These are phyloP conservation scores for Peromyscus californicus DNA, from an alignment of 2,113 vertebrate genomes.

Conservation along the genomic window DNA sequence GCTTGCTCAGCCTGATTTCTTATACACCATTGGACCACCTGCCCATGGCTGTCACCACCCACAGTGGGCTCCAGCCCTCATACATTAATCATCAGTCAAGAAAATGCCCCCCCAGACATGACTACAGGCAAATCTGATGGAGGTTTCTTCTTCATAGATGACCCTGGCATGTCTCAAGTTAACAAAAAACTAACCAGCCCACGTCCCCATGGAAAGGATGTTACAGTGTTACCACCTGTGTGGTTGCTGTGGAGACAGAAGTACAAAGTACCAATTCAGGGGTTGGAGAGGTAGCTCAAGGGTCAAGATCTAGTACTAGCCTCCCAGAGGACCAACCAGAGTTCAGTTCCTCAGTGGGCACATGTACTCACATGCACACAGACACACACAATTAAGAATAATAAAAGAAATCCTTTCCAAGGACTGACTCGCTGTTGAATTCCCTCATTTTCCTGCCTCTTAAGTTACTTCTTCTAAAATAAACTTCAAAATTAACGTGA, in stretches of 20 bases:
- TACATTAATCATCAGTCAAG: background rate
- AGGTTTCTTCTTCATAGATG: background rate
- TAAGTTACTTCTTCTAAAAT: background rate
- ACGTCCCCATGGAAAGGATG: background rate
- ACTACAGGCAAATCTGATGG: background rate
- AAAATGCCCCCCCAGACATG: background rate
- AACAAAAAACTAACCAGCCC: background rate
- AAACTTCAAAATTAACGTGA: conserved; percentile 55
- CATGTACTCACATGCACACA: background rate
- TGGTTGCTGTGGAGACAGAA: background rate
- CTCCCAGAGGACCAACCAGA: background rate
- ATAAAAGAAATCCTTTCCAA: background rate
- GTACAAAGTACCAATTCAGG: background rate
- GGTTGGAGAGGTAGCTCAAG: background rate
- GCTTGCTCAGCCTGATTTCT: background rate
- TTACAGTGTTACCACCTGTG: background rate
- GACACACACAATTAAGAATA: background rate
- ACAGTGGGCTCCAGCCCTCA: background rate
- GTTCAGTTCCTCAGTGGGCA: background rate
- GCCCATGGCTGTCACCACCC: background rate
- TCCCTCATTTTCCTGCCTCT: background rate
- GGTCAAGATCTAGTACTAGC: background rate
- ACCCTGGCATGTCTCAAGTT: background rate
- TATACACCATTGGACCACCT: background rate
- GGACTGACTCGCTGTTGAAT: background rate